Base-by-base conservation (phyloP, 2,888 invertebrate species). In the Hermodice carunculata region DNA sequence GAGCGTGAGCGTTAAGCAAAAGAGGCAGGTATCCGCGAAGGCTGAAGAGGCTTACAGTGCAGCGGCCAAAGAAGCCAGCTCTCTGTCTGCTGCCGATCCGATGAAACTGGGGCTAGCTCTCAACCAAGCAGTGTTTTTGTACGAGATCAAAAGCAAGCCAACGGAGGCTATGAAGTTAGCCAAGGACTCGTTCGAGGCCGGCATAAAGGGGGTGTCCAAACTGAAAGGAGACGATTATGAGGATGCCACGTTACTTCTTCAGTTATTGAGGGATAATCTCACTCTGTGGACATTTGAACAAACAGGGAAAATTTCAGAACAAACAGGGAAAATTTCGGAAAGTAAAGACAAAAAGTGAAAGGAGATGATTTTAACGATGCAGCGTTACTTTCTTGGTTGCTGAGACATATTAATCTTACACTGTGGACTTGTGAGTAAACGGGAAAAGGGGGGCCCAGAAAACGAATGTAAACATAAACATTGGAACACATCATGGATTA, bases 241-340 rank as follows among this genome's bases (percentile, higher is more conserved):
- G 29, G 51, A 51, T 28, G 22, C 43, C 19, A 61, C 52, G 43
- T 14, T 58, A 14, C 26, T 54, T 19, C 28, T 54, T 43, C 43
- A 61, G 31, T 34, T 61, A 28, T 19, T 61, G 42, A 28, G 60
- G 29, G 43, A 61, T 43, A 42, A 58, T 44, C 29, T 51, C 34
- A 43, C 52, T 43, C 54, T 61, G 60, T 42, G 61, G 61, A 43
- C 37, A 24, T 11, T 5, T 26, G 28, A 51, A 11, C 51, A 51
- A 37, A 14, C 22, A 37, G 24, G 8, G 19, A 3, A 32, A 14
- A 22, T 22, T 37, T 54, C 22, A 19, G 37, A 14, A 14, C 8
- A 37, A 37, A 6, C 5, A 22, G 22, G 37, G 37, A 37, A 37
- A 14, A 37, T 37, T 37, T 37, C n/a, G n/a, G n/a, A n/a, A n/a